Percentiles rank a stretch among this genome's conserved stretches.
Conservation (phyloP, 2,888 invertebrate species). For the Macrophya annulata region DNA sequence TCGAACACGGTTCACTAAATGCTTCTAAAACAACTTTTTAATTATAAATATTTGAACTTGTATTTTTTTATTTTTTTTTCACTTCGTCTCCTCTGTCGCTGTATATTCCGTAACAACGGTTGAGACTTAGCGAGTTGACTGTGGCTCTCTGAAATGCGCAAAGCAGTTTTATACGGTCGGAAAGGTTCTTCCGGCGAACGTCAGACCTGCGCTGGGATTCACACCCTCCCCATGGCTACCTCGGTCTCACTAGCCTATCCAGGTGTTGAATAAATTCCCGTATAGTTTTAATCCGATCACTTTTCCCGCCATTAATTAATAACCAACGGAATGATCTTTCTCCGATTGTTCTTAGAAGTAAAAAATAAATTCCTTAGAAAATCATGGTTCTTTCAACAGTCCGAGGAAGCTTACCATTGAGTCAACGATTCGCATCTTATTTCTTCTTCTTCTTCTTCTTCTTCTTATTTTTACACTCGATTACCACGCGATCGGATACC, state of each 20-base stretch:
- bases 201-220: slow-evolving; percentile 40
- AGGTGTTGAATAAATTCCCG: background rate
- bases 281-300: background rate
- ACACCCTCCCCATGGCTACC: background rate
- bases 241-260: background rate
- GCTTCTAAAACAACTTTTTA: background rate
- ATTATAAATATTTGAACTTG: background rate
- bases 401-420: background rate
- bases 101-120: background rate
- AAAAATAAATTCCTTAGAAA: background rate
- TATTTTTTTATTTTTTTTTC: background rate
- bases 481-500: background rate
- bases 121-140: slow-evolving; percentile 34
- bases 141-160: slow-evolving; percentile 25
- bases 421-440: background rate
- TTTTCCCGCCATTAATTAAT: background rate
- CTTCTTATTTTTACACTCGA: background rate
- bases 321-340: no score
- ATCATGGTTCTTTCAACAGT: background rate
- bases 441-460: no score
- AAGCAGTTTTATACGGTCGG: slow-evolving; percentile 50
- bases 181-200: slow-evolving; percentile 8
- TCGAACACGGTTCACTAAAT: background rate
- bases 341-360: background rate
- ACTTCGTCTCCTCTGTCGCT: background rate